Evolutionary conservation across 2,113 vertebrate genomes (phyloP).

Genomic region (Chloroceryle aenea): DNA sequence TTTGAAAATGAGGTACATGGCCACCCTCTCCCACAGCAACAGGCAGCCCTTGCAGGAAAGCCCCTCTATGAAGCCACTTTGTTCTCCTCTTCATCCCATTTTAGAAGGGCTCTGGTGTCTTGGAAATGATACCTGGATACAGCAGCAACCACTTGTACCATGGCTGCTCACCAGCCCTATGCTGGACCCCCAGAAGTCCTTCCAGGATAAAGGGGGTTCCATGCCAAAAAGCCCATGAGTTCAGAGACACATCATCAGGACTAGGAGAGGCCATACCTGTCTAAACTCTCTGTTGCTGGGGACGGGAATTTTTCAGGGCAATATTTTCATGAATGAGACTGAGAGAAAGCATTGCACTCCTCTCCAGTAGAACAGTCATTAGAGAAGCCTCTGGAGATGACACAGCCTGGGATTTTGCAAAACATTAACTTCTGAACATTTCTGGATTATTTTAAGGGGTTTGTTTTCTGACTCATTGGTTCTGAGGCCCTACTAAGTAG

Average conservation of each 20-base stretch:
- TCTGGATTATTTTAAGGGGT: slow-evolving; percentile 2
- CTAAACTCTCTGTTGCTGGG: neutral
- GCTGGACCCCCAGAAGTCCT: neutral
- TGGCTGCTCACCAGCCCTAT: neutral
- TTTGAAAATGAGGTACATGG: neutral
- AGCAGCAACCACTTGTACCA: neutral
- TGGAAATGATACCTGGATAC: neutral
- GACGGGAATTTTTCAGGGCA: neutral
- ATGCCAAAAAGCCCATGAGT: neutral
- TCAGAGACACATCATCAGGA: neutral
- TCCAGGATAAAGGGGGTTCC: neutral
- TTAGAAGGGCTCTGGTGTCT: neutral
- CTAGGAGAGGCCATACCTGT: neutral
- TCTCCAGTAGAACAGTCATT: neutral
- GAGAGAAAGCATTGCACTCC: neutral
- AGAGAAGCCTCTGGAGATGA: neutral
- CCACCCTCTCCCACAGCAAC: neutral
- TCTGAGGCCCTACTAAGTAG: neutral
- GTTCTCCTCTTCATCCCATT: neutral
- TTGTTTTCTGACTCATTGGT: neutral
- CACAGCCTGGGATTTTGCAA: neutral
- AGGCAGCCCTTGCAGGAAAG: neutral
- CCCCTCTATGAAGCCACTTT: fast-evolving
- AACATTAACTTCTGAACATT: neutral
- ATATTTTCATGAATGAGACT: neutral